phyloP scores from a whole-genome alignment of 2,888 invertebrate genomes.

The Imbricaverruca yamaguchii region DNA sequence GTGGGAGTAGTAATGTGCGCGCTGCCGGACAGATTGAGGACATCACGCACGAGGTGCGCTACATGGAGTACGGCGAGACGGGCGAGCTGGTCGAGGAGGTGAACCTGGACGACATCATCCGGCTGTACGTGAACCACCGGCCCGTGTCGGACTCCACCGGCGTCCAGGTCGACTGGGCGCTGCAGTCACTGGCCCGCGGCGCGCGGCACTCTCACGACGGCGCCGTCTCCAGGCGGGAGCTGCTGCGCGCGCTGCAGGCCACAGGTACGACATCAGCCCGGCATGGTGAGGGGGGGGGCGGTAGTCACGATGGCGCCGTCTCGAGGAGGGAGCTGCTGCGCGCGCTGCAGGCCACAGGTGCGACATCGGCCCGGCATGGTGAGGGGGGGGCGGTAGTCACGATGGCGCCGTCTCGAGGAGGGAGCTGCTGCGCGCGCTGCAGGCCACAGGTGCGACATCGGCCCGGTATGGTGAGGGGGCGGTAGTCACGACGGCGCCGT shows the following conservation, averaged over 20 bases:
- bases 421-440: constrained; percentile 8
- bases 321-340: background rate
- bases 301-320: background rate
- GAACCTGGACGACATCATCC: constrained; percentile 58
- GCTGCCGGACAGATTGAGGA: constrained; percentile 34
- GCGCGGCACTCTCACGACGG: background rate
- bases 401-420: background rate
- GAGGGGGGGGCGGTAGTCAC: background rate
- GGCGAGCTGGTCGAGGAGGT: constrained; percentile 48
- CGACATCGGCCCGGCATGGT: background rate
- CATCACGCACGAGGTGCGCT: constrained; percentile 44
- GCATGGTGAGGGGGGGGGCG: background rate
- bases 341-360: constrained; percentile 6
- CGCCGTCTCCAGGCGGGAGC: background rate
- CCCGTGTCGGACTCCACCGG: constrained; percentile 41
- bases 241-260: constrained; percentile 8
- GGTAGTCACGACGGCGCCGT: background rate
- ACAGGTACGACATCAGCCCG: background rate
- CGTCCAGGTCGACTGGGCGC: background rate
- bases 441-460: background rate
- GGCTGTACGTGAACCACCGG: constrained; percentile 58
- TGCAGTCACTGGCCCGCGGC: background rate
- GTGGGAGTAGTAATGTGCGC: too few species aligned
- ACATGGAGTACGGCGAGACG: constrained; percentile 46
- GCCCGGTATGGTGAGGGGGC: background rate